phyloP scores from a whole-genome alignment of 2,797 vertebrate species.

The Pseudocheirus occidentalis region DNA sequence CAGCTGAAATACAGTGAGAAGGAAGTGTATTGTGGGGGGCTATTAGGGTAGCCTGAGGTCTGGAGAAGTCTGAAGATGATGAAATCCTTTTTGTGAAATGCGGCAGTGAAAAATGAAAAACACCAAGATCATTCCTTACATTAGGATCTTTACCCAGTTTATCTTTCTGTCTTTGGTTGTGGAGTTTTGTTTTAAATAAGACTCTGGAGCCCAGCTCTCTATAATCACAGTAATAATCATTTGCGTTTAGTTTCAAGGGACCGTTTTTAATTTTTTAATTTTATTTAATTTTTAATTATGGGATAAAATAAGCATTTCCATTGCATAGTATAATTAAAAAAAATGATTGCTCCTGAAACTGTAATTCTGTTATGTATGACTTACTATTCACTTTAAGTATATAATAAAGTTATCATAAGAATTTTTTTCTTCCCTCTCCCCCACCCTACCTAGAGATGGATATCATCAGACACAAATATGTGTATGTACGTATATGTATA shows the following conservation, averaged over 20 bases:
- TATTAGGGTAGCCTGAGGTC: background rate
- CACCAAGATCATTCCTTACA: conserved; percentile 9
- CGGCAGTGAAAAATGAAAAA: background rate
- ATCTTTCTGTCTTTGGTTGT: background rate
- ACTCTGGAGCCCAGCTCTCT: background rate
- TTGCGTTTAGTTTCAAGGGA: background rate
- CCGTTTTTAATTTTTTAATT: background rate
- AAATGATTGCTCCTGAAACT: background rate
- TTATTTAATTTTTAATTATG: background rate
- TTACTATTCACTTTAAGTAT: background rate
- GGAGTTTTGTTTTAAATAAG: background rate
- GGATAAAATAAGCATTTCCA: background rate
- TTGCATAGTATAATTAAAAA: background rate
- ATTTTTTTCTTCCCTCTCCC: background rate
- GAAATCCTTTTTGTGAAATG: background rate
- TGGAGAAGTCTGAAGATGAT: background rate
- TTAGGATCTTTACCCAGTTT: background rate
- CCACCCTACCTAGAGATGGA: background rate
- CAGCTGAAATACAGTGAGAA: background rate
- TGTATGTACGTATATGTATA: background rate
- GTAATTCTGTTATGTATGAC: background rate
- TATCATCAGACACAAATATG: background rate
- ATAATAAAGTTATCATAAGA: background rate
- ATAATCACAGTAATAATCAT: conserved; percentile 18
- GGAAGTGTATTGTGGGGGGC: background rate